Evolutionary conservation across 2,113 vertebrate genomes (phyloP).

Genomic region (Thunnus maccoyii): DNA sequence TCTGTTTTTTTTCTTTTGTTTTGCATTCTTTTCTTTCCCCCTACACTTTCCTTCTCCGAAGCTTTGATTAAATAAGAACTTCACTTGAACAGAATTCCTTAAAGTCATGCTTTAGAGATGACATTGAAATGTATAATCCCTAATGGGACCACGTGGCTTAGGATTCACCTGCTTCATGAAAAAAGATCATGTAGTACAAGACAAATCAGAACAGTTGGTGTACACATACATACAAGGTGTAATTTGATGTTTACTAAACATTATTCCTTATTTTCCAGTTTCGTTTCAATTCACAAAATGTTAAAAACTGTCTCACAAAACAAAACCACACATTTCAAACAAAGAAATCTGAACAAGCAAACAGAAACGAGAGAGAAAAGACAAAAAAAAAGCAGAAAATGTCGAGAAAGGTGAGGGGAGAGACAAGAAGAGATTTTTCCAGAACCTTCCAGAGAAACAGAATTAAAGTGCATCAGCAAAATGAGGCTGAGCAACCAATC

Average conservation of each 20-base stretch:
- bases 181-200: neutral
- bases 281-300: neutral
- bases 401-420: neutral
- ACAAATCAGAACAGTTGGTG: neutral
- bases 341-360: neutral
- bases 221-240: neutral
- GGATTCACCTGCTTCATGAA: no score
- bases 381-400: neutral
- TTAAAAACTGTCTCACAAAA: neutral
- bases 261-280: neutral
- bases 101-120: no score
- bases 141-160: no score
- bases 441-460: constrained; percentile 41
- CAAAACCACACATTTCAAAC: neutral
- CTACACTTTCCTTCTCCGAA: no score
- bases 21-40: neutral
- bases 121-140: no score
- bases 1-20: neutral
- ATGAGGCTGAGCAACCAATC: constrained; percentile 27
- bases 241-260: neutral
- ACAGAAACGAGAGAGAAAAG: no score
- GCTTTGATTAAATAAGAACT: no score
- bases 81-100: no score
- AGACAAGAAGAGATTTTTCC: neutral
- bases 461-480: constrained; percentile 56